phyloP scores from a whole-genome alignment of 1,140 invertebrate genomes.

The Leptinotarsa defecta region DNA sequence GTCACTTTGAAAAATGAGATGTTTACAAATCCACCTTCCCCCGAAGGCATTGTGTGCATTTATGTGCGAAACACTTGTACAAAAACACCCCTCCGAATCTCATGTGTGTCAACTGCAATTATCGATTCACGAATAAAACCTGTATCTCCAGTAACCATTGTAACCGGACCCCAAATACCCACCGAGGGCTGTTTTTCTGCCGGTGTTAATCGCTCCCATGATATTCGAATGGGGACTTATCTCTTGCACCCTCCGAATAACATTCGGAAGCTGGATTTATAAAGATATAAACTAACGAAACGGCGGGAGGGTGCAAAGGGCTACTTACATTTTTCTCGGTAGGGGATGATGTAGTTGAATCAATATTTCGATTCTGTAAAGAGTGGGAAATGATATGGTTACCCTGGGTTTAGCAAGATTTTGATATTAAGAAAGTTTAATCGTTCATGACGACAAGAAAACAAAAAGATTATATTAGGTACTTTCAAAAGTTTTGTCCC shows the following conservation, averaged over 20 bases:
- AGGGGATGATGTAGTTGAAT: too few relatives aligned
- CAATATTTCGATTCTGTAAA: too few relatives aligned
- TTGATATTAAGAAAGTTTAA: too few relatives aligned
- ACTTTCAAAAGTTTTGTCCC: too few relatives aligned
- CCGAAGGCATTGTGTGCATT: not conserved
- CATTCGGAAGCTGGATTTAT: slow-evolving; percentile 8
- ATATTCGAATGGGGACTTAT: slow-evolving; percentile 1
- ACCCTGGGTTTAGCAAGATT: too few relatives aligned
- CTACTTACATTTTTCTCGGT: too few relatives aligned
- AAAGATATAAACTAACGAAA: not conserved
- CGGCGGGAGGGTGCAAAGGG: not conserved
- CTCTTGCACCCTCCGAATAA: slow-evolving; percentile 7
- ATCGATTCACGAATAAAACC: slow-evolving; percentile 27
- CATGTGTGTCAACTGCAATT: slow-evolving; percentile 21
- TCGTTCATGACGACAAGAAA: too few relatives aligned
- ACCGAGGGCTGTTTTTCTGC: slow-evolving; percentile 22
- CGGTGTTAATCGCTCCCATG: slow-evolving; percentile 17
- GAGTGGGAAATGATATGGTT: too few relatives aligned
- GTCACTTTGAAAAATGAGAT: not conserved
- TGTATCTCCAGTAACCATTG: slow-evolving; percentile 19
- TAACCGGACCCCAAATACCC: slow-evolving; percentile 15
- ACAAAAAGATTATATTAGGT: too few relatives aligned
- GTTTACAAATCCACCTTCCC: not conserved
- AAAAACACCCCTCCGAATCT: slow-evolving; percentile 2
- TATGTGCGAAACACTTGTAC: slow-evolving; percentile 15